Percentiles rank a stretch among this genome's conserved stretches.
phyloP scores from a whole-genome alignment of 2,797 vertebrate species.

The Etheostoma nigrum region DNA sequence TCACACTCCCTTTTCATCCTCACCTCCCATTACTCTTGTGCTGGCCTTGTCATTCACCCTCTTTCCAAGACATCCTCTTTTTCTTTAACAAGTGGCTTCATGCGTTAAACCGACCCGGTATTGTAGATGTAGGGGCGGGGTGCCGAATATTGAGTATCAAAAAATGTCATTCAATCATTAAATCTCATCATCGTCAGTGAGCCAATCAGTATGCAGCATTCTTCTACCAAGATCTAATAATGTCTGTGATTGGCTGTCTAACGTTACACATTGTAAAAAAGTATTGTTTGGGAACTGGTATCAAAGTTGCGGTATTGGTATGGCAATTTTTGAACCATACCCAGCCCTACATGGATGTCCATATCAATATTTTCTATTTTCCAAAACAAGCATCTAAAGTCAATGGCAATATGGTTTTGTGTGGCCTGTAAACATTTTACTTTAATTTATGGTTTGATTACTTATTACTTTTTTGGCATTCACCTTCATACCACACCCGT shows the following conservation, averaged over 20 bases:
- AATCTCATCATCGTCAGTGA: too few relatives aligned
- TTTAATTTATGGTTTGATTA: conserved; percentile 5
- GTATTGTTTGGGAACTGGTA: too few relatives aligned
- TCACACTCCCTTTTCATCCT: conserved; percentile 31
- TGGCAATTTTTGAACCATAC: too few relatives aligned
- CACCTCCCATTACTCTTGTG: conserved; percentile 22
- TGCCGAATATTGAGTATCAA: too few relatives aligned
- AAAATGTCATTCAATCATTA: too few relatives aligned
- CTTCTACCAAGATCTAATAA: too few relatives aligned
- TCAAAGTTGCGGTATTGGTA: too few relatives aligned
- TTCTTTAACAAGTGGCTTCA: background rate
- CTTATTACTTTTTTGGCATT: background rate
- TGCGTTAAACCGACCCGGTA: background rate
- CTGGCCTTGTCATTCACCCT: conserved; percentile 18
- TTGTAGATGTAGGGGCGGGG: background rate
- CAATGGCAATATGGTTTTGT: conserved; percentile 3
- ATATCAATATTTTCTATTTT: background rate
- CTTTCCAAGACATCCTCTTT: conserved; percentile 1
- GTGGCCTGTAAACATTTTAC: background rate
- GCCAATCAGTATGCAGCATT: too few relatives aligned
- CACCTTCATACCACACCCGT: background rate
- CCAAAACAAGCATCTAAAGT: conserved; percentile 19
- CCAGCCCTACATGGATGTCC: background rate
- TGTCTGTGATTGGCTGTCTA: too few relatives aligned
- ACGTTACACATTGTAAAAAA: too few relatives aligned